A percentile compares a stretch with the other conserved stretches of the same genome.
These are phyloP conservation scores for Drosophila bocqueti DNA, from an alignment of 1,140 invertebrate genomes.

Conservation along the genomic window DNA sequence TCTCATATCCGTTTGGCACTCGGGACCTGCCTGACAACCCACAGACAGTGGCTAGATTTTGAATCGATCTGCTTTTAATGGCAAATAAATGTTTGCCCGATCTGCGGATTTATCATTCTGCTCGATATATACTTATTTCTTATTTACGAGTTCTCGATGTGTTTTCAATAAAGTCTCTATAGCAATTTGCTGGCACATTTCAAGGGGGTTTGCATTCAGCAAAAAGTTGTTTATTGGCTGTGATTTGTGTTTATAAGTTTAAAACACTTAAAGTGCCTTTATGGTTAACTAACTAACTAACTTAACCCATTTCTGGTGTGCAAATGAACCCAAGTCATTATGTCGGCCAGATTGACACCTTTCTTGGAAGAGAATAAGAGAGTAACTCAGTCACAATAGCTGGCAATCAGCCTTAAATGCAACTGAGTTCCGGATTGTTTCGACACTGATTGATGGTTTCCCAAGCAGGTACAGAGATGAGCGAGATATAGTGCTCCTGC, in stretches of 20 bases:
- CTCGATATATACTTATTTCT: slow-evolving; percentile 22
- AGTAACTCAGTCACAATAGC: background rate
- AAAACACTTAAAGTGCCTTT: background rate
- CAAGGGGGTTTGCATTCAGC: background rate
- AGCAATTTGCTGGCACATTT: slow-evolving; percentile 5
- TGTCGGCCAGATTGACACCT: background rate
- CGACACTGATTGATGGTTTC: background rate
- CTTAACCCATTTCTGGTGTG: background rate
- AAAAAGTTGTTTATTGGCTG: slow-evolving; percentile 4
- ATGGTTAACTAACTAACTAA: background rate
- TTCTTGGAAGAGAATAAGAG: background rate
- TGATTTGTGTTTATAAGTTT: background rate
- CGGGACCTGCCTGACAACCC: slow-evolving; percentile 9
- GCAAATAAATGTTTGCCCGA: slow-evolving; percentile 29
- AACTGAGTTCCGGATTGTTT: background rate
- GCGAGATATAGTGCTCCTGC: background rate
- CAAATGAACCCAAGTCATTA: background rate
- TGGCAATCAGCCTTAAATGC: background rate
- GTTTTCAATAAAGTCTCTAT: background rate
- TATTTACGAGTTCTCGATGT: slow-evolving; percentile 17
- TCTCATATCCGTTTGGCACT: slow-evolving; percentile 21
- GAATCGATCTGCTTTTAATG: slow-evolving; percentile 25
- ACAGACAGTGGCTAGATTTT: slow-evolving; percentile 12
- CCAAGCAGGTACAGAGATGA: background rate
- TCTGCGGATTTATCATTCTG: slow-evolving; percentile 25